Evolutionary conservation across 2,113 vertebrate species (phyloP), one percentile per base, ranked within the genome.

Genomic region (Pycnonotus jocosus): DNA sequence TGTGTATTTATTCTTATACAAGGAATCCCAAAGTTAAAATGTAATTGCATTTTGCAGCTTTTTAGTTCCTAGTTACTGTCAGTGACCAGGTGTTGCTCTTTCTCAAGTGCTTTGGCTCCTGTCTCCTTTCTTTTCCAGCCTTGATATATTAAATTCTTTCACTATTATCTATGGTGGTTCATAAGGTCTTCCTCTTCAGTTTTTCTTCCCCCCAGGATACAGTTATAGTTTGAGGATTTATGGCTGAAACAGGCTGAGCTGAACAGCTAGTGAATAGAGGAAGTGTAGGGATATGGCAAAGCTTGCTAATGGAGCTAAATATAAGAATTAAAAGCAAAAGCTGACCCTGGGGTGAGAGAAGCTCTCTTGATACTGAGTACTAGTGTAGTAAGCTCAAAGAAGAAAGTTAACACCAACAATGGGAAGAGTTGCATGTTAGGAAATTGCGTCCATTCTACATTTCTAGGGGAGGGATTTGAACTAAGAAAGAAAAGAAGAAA

Each of bases 141-240:
- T 31, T 70, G 62, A 70, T 72, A 86, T 58, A 92, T 89, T 84
- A 88, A 93, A 89, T 92, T 88, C 23, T 90, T 94, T 92, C 38
- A 60, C 56, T 66, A 27, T 86, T 84, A 66, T 60, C 61, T 22
- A 0, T 56, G 24, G 23, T 58, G 21, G 28, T 73, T 85, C 50
- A 73, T 80, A 66, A 24, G 21, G 11, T 89, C 45, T 84, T 95
- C 40, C 28, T 78, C 50, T 76, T 79, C 33, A 72, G n/a, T 70
- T 92, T 86, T 94, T 31, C 35, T 88, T 83, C 31, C 40, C 42
- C 47, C 33, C 47, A 71, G 74, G 65, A 71, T 62, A 48, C 11
- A 83, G 70, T 56, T 81, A 57, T 69, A 48, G 66, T 88, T 66
- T 79, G 78, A 80, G 40, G 40, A 73, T 82, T 79, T 92, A 73